Base-by-base conservation (phyloP, 2,888 invertebrate genomes). In the Caenorhabditis wallacei region DNA sequence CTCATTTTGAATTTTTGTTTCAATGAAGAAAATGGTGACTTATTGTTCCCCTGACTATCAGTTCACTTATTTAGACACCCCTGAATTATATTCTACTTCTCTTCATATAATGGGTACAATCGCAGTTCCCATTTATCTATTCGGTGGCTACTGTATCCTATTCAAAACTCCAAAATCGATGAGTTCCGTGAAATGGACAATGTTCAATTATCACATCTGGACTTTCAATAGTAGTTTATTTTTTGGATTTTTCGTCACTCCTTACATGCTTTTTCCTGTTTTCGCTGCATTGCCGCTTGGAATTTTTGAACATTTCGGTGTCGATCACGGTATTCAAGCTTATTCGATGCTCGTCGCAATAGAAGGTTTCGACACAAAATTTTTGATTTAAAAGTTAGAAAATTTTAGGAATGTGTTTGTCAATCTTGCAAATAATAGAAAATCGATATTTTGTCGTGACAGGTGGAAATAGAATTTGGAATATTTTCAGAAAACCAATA, bases 101-200 rank as follows among this genome's bases (percentile, higher is more conserved):
- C 59, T 70, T 3, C 70, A 70, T 57, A 30, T 18, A 26, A 8
- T 59, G 0, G 43, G 46, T 7, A 18, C n/a, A n/a, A 5, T 70
- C 20, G 40, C 57, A 2, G 46, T 70, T n/a, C 70, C 70, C 0
- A 13, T 43, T 13, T 43, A 70, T 26, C 1, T 57, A 0, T 48
- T 70, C 70, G 70, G 59, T 18, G 57, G 43, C 35, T 70, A 70
- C 59, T 70, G 70, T 59, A 70, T 70, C 22, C 48, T 70, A 13
- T 46, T 54, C 43, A 40, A 43, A n/a, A 70, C 69, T 10, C 69
- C 69, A 1, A 13, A n/a, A 16, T n/a, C 24, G 2, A 70, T 59
- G 70, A n/a, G 18, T 7, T 43, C 35, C 13, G 57, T 57, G 7
- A 54, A 69, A 22, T 22, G 18, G 8, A 11, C 35, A 2, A n/a